A percentile compares a stretch with the other conserved stretches of the same genome.
phyloP scores from a whole-genome alignment of 2,888 invertebrate species.

The Fragum sueziense region DNA sequence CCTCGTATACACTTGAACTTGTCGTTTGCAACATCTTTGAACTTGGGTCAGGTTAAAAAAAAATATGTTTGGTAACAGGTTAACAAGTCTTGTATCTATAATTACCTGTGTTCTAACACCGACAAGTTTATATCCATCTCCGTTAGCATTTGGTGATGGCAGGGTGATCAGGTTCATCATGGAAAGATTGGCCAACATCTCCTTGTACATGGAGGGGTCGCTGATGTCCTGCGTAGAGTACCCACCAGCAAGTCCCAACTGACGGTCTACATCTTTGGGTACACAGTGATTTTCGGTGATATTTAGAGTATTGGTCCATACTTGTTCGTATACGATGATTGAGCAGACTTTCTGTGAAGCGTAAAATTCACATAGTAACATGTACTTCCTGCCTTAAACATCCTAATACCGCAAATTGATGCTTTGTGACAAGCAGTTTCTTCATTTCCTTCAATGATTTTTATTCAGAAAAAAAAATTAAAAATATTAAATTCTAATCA shows the following conservation, averaged over 20 bases:
- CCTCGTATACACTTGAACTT: no score
- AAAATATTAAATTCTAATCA: no score
- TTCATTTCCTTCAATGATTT: no score
- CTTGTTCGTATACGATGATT: conserved; percentile 25
- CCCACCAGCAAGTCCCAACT: conserved; percentile 27
- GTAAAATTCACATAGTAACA: no score
- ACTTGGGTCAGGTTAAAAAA: no score
- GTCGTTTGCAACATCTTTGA: no score
- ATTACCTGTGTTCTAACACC: conserved; percentile 23
- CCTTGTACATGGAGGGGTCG: conserved; percentile 3
- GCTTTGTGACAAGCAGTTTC: no score
- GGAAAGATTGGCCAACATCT: conserved; percentile 3
- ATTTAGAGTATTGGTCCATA: conserved; percentile 27
- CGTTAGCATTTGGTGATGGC: background rate
- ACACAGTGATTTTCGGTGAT: conserved; percentile 26
- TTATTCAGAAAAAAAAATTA: no score
- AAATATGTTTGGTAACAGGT: background rate
- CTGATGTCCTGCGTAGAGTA: conserved; percentile 14
- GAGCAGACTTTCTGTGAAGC: conserved; percentile 2
- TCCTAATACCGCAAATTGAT: no score
- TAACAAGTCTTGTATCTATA: background rate
- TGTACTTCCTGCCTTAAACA: no score
- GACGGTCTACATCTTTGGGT: conserved; percentile 9
- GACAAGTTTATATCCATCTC: background rate
- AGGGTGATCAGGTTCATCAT: background rate